A percentile compares a stretch with the other conserved stretches of the same genome.
Evolutionary conservation across 2,888 invertebrate genomes (phyloP).

Genomic region (Cyaniris semiargus): DNA sequence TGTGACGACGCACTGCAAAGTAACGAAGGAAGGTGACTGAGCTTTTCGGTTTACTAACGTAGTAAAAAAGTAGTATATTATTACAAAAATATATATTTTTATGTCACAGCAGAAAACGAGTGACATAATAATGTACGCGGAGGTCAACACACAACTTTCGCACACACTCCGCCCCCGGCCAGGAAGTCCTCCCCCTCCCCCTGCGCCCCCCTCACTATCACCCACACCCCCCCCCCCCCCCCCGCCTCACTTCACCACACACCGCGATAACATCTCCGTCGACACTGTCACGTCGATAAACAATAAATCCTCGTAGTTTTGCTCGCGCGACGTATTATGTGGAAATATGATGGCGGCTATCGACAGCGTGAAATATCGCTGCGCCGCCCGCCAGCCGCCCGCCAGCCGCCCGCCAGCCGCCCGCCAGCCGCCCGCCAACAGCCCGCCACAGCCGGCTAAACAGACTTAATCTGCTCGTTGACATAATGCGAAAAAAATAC

Average conservation of each 20-base stretch:
- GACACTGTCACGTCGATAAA: conserved; percentile 19
- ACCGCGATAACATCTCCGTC: conserved; percentile 8
- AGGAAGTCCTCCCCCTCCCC: background rate
- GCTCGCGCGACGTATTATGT: background rate
- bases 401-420: background rate
- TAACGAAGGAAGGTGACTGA: too few relatives aligned
- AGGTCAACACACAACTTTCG: background rate
- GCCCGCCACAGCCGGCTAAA: background rate
- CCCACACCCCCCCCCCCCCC: background rate
- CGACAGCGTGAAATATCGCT: background rate
- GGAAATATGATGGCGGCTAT: conserved; percentile 12
- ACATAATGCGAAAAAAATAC: background rate
- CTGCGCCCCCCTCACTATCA: background rate
- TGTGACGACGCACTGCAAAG: too few relatives aligned
- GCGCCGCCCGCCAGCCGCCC: background rate
- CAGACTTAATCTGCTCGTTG: conserved; percentile 1
- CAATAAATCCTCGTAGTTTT: conserved; percentile 17
- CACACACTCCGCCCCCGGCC: background rate
- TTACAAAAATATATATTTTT: too few relatives aligned
- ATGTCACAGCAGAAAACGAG: background rate
- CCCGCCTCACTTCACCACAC: background rate
- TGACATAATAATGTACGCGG: background rate
- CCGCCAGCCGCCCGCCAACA: too few relatives aligned
- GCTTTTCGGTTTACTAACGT: too few relatives aligned
- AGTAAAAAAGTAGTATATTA: too few relatives aligned